A percentile compares a stretch with the other conserved stretches of the same genome.
phyloP scores from a whole-genome alignment of 2,888 invertebrate species.

The Coleophora deauratella region DNA sequence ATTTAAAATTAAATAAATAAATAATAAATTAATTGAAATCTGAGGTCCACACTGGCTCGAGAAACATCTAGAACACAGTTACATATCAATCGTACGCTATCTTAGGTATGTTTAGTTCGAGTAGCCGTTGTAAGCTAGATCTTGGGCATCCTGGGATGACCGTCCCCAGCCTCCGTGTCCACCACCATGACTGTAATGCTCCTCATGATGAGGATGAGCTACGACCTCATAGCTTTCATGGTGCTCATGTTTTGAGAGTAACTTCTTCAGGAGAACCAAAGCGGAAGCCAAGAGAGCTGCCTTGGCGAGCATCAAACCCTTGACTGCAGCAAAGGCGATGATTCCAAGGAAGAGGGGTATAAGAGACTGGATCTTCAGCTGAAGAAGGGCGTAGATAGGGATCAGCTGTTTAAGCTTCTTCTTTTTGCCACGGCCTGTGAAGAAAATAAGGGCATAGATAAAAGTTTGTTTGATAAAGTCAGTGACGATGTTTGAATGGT shows the following conservation, averaged over 20 bases:
- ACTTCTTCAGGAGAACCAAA: constrained; percentile 78
- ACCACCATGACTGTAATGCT: constrained; percentile 71
- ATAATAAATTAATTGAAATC: constrained; percentile 51
- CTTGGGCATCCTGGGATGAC: constrained; percentile 77
- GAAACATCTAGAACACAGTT: not conserved
- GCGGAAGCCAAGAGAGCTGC: constrained; percentile 85
- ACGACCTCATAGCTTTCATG: constrained; percentile 85
- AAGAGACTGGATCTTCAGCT: constrained; percentile 84
- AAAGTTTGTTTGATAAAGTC: not conserved
- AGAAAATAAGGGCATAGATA: constrained; percentile 6
- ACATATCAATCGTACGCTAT: constrained; percentile 27
- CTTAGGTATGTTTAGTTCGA: constrained; percentile 53
- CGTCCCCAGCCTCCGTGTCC: constrained; percentile 79
- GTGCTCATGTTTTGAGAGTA: constrained; percentile 78
- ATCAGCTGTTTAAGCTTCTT: constrained; percentile 84
- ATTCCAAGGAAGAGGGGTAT: constrained; percentile 83
- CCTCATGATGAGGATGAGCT: constrained; percentile 78
- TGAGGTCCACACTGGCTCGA: constrained; percentile 53
- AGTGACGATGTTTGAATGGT: too few relatives aligned
- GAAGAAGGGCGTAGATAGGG: constrained; percentile 83
- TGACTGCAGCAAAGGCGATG: constrained; percentile 86
- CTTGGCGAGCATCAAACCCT: constrained; percentile 88
- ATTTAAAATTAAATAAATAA: constrained; percentile 56
- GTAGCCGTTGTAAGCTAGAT: constrained; percentile 82
- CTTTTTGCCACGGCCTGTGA: constrained; percentile 85